Conservation (phyloP, 2,797 vertebrate species). For the Streptopelia turtur region DNA sequence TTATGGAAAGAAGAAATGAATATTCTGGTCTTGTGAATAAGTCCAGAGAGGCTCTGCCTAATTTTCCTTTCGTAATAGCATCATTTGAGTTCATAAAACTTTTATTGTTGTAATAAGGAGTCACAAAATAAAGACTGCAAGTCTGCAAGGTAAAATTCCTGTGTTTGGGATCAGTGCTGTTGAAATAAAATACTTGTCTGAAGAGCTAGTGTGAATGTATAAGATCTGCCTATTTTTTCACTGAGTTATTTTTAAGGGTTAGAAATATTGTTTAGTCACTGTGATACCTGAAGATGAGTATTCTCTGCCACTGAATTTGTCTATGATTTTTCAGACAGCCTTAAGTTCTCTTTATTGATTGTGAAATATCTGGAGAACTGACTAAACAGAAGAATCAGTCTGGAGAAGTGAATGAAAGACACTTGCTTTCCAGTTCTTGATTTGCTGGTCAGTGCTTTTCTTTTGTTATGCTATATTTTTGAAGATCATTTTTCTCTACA, state of each 20-base stretch:
- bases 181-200: neutral
- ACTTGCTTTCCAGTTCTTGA: neutral
- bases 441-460: neutral
- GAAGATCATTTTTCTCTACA: neutral
- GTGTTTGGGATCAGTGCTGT: neutral
- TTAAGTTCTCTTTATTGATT: neutral
- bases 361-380: neutral
- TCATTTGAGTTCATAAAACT: conserved; percentile 51
- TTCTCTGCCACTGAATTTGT: neutral
- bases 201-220: neutral
- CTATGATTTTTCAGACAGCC: neutral
- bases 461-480: neutral
- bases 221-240: neutral
- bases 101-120: conserved; percentile 22
- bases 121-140: conserved; percentile 23
- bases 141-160: neutral
- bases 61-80: conserved; percentile 42
- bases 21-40: conserved; percentile 14
- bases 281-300: neutral
- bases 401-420: neutral
- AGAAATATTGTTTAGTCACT: neutral
- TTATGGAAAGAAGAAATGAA: conserved; percentile 35
- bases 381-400: neutral
- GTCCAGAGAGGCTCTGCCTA: conserved; percentile 18
- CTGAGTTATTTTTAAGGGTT: neutral